These are phyloP conservation scores for Botia almorhae DNA, from an alignment of 2,797 vertebrate genomes.

Conservation along the genomic window DNA sequence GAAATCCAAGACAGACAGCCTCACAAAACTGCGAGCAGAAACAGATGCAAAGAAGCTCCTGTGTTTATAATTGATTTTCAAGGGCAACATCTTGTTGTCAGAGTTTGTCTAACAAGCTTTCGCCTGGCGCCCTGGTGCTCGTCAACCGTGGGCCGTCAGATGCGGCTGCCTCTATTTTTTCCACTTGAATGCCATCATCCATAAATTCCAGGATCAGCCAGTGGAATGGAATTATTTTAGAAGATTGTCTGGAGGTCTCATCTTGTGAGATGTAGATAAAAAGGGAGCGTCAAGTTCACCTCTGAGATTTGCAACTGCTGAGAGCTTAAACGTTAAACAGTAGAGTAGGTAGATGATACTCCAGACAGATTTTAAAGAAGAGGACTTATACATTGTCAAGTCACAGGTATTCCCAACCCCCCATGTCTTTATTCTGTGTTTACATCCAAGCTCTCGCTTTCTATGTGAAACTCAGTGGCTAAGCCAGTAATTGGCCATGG, in stretches of 20 bases:
- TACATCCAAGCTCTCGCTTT: conserved; percentile 73
- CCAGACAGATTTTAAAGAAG: conserved; percentile 50
- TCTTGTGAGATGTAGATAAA: conserved; percentile 41
- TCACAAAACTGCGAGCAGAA: conserved; percentile 70
- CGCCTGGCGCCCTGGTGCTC: conserved; percentile 74
- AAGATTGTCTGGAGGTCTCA: conserved; percentile 53
- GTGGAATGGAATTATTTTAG: conserved; percentile 62
- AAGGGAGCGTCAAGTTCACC: conserved; percentile 43
- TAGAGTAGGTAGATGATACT: conserved; percentile 20
- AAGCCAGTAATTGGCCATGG: conserved; percentile 82
- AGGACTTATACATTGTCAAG: conserved; percentile 47
- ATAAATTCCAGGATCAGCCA: conserved; percentile 66
- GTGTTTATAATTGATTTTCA: conserved; percentile 84
- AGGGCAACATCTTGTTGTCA: conserved; percentile 79
- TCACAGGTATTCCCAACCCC: conserved; percentile 72
- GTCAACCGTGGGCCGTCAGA: conserved; percentile 66
- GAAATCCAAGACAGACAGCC: conserved; percentile 62
- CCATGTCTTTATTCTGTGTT: conserved; percentile 63
- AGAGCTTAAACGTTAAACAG: conserved; percentile 65
- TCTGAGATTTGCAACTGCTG: conserved; percentile 61
- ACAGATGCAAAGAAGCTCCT: conserved; percentile 75
- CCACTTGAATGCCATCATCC: conserved; percentile 40
- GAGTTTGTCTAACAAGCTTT: conserved; percentile 78
- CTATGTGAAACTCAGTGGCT: conserved; percentile 72
- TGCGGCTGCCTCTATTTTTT: conserved; percentile 9